Evolutionary conservation across 2,888 invertebrate species (phyloP).

Genomic region (Exocentrus adspersus): DNA sequence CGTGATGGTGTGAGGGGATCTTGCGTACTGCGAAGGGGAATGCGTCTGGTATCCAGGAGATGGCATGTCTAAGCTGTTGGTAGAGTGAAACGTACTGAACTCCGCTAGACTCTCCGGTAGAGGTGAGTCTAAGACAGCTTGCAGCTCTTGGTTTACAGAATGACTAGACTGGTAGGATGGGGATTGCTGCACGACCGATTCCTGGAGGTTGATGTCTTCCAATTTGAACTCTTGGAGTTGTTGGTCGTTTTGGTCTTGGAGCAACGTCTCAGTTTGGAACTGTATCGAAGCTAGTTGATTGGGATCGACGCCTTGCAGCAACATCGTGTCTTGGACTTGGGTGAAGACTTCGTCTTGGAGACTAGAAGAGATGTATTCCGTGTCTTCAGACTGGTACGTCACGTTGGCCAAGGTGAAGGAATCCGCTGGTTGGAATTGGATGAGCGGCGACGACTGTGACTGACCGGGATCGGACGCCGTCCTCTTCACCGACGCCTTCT

Average conservation of each 20-base stretch:
- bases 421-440: slow-evolving; percentile 70
- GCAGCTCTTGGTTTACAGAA: slow-evolving; percentile 76
- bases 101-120: slow-evolving; percentile 83
- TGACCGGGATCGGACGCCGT: slow-evolving; percentile 77
- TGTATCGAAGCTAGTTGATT: slow-evolving; percentile 67
- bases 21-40: slow-evolving; percentile 60
- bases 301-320: slow-evolving; percentile 72
- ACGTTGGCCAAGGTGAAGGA: slow-evolving; percentile 72
- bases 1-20: slow-evolving; percentile 62
- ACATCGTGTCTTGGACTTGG: slow-evolving; percentile 76
- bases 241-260: slow-evolving; percentile 73
- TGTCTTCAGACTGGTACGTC: slow-evolving; percentile 71
- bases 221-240: slow-evolving; percentile 72
- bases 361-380: slow-evolving; percentile 71
- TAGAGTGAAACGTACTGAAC: slow-evolving; percentile 81
- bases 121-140: slow-evolving; percentile 81
- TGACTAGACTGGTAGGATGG: slow-evolving; percentile 64
- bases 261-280: slow-evolving; percentile 63
- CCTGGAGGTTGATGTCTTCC: slow-evolving; percentile 71
- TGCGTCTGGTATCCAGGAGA: slow-evolving; percentile 61
- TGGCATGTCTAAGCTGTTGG: slow-evolving; percentile 61
- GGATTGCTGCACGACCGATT: slow-evolving; percentile 64
- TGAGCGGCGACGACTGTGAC: slow-evolving; percentile 65
- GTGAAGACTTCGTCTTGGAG: slow-evolving; percentile 82
- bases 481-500: slow-evolving; percentile 77